Evolutionary conservation across 2,113 vertebrate species (phyloP), one percentile per base, ranked within the genome.

Genomic region (Eulacestoma nigropectus): DNA sequence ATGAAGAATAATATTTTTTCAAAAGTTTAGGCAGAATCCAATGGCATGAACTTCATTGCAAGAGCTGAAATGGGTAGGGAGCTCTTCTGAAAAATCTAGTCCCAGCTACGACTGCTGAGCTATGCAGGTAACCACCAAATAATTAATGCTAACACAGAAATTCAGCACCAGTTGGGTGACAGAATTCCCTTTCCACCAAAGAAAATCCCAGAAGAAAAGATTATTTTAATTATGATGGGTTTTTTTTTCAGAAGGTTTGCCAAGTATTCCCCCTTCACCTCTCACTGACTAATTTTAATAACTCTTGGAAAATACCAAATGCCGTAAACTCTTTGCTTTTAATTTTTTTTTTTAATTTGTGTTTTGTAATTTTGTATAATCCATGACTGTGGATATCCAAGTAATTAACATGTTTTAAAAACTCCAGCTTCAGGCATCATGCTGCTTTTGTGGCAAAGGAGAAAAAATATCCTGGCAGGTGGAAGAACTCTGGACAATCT

Each of bases 1-100:
- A 63, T 94, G 89, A 95, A 76, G 44, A 91, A 72, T 84, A 93
- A 77, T 75, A 84, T 72, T 94, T 96, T 93, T 78, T 68, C 92
- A 73, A 32, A 96, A 72, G 18, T 88, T 92, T 84, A 62, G 23
- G 57, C 30, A 75, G 56, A 80, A 75, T 39, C 41, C 60, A 26
- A 20, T 20, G 60, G 41, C 10, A 33, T 46, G 19, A 19, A 22
- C 30, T 81, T 67, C 44, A 52, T 13, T 90, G 55, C 57, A 62
- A 53, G 76, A 79, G 37, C 73, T 93, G 63, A 80, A 85, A 63
- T 30, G 30, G 55, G 59, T 53, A 76, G 46, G 50, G 26, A 90
- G 14, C 6, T 78, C 59, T 80, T 85, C 60, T 70, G 20, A 82
- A 93, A 92, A 72, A 35, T 37, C 23, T 14, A 60, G 23, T n/a